phyloP scores from a whole-genome alignment of 2,888 invertebrate species.

The Troides oblongomaculatus region DNA sequence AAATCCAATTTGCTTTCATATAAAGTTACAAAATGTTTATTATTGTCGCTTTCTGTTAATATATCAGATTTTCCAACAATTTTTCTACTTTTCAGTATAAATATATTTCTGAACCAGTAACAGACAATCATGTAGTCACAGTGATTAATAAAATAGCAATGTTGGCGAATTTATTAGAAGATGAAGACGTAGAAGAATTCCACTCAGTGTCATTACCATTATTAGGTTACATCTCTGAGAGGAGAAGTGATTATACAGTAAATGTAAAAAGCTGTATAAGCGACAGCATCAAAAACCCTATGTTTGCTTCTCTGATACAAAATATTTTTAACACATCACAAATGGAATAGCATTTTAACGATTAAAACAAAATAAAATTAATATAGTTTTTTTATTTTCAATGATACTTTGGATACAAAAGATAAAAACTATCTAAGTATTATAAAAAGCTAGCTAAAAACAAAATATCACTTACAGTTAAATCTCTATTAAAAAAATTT shows the following conservation, averaged over 20 bases:
- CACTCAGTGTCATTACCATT: constrained; percentile 50
- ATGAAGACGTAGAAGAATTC: constrained; percentile 48
- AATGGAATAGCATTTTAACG: background rate
- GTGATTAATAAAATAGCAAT: constrained; percentile 47
- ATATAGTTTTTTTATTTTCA: background rate
- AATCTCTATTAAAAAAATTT: background rate
- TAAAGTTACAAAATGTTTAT: too few relatives aligned
- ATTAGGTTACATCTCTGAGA: constrained; percentile 55
- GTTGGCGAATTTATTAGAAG: constrained; percentile 43
- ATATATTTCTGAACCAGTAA: constrained; percentile 54
- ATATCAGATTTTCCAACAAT: background rate
- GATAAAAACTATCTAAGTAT: background rate
- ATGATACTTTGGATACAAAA: background rate
- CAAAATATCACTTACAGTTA: background rate
- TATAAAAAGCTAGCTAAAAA: background rate
- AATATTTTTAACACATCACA: constrained; percentile 37
- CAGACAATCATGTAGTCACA: constrained; percentile 46
- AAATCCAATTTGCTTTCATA: too few relatives aligned
- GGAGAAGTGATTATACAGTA: constrained; percentile 43
- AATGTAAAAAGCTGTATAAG: constrained; percentile 39
- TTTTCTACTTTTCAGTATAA: constrained; percentile 51
- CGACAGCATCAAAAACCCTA: constrained; percentile 41
- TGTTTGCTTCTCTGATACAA: constrained; percentile 41
- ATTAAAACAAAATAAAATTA: background rate
- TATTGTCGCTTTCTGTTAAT: too few relatives aligned